These are phyloP conservation scores for Achroia grisella DNA, from an alignment of 1,140 invertebrate genomes.

Conservation along the genomic window DNA sequence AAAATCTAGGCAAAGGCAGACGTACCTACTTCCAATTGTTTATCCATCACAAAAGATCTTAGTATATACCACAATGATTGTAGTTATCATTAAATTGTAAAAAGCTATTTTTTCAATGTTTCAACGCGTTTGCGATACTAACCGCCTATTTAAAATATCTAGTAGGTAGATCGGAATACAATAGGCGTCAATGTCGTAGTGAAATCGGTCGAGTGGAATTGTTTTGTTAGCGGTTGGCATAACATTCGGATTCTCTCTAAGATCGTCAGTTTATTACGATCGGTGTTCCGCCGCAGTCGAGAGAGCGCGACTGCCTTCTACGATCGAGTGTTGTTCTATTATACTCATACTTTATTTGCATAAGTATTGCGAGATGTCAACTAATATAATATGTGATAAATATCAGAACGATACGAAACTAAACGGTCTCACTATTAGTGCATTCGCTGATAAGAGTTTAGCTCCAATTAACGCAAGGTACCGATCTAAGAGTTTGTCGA, in stretches of 20 bases:
- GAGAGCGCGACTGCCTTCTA: conserved; percentile 35
- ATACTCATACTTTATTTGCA: conserved; percentile 27
- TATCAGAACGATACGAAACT: conserved; percentile 56
- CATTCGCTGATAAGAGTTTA: conserved; percentile 48
- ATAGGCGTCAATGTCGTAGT: conserved; percentile 24
- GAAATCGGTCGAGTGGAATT: conserved; percentile 39
- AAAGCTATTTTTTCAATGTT: too few species aligned
- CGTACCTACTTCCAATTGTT: too few species aligned
- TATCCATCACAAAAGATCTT: too few species aligned
- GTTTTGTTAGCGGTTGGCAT: conserved; percentile 48
- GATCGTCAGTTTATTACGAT: conserved; percentile 32
- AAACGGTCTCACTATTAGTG: conserved; percentile 47
- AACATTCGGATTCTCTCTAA: conserved; percentile 38
- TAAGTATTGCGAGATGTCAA: conserved; percentile 47
- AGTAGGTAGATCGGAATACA: conserved; percentile 18
- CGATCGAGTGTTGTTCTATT: background rate
- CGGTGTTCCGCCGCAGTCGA: conserved; percentile 32
- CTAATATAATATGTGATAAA: conserved; percentile 55
- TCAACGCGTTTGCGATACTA: conserved; percentile 5
- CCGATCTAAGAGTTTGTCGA: conserved; percentile 63
- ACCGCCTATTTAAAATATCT: conserved; percentile 29
- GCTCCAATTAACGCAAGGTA: conserved; percentile 47
- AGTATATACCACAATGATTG: too few species aligned
- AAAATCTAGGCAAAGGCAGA: too few species aligned
- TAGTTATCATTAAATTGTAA: too few species aligned